Percentiles rank a stretch among this genome's conserved stretches.
Evolutionary conservation across 2,797 vertebrate species (phyloP).

Genomic region (Sebastes iracundus): DNA sequence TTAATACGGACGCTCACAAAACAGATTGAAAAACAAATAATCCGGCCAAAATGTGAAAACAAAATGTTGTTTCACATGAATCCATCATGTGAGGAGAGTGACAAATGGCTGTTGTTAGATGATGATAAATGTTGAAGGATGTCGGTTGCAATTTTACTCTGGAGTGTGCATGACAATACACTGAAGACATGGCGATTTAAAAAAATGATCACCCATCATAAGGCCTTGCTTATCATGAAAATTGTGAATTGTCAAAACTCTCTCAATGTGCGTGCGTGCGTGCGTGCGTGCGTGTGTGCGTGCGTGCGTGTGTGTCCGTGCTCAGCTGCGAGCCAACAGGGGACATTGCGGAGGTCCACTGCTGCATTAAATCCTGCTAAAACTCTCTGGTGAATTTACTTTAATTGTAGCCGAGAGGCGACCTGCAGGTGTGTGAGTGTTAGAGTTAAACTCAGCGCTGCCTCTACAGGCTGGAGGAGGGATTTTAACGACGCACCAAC

Average conservation of each 20-base stretch:
- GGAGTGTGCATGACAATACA: slow-evolving; percentile 4
- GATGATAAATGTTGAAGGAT: slow-evolving; percentile 37
- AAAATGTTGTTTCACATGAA: not conserved
- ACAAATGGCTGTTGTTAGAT: slow-evolving; percentile 20
- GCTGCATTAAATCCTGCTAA: not conserved
- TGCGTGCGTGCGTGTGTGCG: not conserved
- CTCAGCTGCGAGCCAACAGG: not conserved
- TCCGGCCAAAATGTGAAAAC: not conserved
- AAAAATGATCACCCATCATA: slow-evolving; percentile 41
- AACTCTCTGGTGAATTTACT: not conserved
- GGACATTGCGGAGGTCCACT: not conserved
- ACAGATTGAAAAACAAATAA: not conserved
- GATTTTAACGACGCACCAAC: not conserved
- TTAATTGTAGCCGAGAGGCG: not conserved
- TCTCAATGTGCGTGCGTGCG: not conserved
- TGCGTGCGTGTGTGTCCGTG: not conserved
- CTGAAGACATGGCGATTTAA: slow-evolving; percentile 27
- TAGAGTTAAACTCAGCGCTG: not conserved
- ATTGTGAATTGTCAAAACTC: slow-evolving; percentile 18
- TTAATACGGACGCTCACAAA: not conserved
- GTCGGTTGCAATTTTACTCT: slow-evolving; percentile 29
- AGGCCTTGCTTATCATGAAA: slow-evolving; percentile 18
- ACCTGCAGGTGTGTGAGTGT: not conserved
- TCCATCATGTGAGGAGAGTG: not conserved
- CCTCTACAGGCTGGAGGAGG: not conserved